Evolutionary conservation across 1,140 invertebrate species (phyloP), one percentile per base, ranked within the genome.

Genomic region (Gryon sp.): DNA sequence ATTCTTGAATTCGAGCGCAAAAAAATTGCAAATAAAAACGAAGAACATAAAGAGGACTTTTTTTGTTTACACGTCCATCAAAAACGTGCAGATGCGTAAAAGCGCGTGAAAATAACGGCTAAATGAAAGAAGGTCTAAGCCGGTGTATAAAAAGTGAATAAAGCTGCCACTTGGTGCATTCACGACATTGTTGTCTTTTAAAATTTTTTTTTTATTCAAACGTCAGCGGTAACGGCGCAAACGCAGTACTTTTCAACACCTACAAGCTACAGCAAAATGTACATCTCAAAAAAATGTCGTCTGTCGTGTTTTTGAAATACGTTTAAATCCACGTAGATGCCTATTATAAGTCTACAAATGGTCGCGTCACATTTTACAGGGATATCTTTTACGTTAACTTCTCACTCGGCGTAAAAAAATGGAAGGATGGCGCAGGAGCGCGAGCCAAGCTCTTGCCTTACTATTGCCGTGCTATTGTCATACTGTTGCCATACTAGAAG

Each of bases 361-460:
- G 2, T 12, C 28, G n/a, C 15, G n/a, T 30, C 12, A 34, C 28
- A 20, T 20, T 50, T 34, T 12, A 4, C 9, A 2, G 52, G 9
- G 22, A 15, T 6, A 18, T 18, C 26, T 62, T 62, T 50, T 28
- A 41, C 36, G 32, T 15, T 38, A 14, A 36, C 46, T 46, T 53
- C 60, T 63, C n/a, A n/a, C n/a, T n/a, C n/a, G n/a, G n/a, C n/a
- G n/a, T n/a, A n/a, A n/a, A n/a, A n/a, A n/a, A n/a, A n/a, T n/a
- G n/a, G n/a, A n/a, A n/a, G n/a, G n/a, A n/a, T n/a, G n/a, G n/a
- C n/a, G n/a, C n/a, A n/a, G n/a, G n/a, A n/a, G n/a, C n/a, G n/a
- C n/a, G n/a, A n/a, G n/a, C n/a, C n/a, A n/a, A n/a, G n/a, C n/a
- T n/a, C n/a, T n/a, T n/a, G n/a, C n/a, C n/a, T n/a, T n/a, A n/a